Base-by-base conservation (phyloP, 2,113 vertebrate species). In the Oenanthe melanoleuca region DNA sequence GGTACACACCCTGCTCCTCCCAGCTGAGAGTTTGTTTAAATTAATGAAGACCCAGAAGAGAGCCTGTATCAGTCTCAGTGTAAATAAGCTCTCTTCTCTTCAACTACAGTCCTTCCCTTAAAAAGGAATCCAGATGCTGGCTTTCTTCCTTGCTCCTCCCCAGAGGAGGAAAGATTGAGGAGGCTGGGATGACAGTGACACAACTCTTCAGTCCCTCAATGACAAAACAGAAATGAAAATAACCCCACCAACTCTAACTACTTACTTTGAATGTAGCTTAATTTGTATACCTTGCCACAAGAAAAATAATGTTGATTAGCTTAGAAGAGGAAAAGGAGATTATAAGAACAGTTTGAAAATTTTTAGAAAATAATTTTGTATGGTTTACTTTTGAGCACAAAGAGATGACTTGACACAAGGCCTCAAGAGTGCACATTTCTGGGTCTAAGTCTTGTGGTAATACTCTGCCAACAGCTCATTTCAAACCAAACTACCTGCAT, bases 81-180 rank as follows among this genome's bases (percentile, higher is more conserved):
- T 74, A 96, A 96, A 83, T 94, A 93, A 86, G n/a, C 52, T 64
- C 52, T 86, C 52, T 65, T 49, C 40, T 60, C 60, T 74, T 92
- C 69, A 81, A n/a, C 56, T 50, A 67, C 12, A 1, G 64, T 38
- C 67, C 33, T 88, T 90, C 47, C 88, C 92, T 88, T 94, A 90
- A 79, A 86, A 93, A 95, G 91, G 61, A 84, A 93, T 88, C 55
- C 26, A 69, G 28, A 67, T 42, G 57, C 55, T 91, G 60, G 40
- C 57, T 71, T 71, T 72, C 57, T 67, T 78, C 44, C 29, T 73
- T 80, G 59, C 40, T 88, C 25, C 38, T 88, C 29, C 49, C 69
- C 40, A 82, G 50, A 72, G 80, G 22, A 80, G 23, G 3, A 80
- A 55, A 69, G 1, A 2, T 25, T 80, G 40, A 69, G 22, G 81